Evolutionary conservation across 2,888 invertebrate species (phyloP).

Genomic region (Lypha dubia): DNA sequence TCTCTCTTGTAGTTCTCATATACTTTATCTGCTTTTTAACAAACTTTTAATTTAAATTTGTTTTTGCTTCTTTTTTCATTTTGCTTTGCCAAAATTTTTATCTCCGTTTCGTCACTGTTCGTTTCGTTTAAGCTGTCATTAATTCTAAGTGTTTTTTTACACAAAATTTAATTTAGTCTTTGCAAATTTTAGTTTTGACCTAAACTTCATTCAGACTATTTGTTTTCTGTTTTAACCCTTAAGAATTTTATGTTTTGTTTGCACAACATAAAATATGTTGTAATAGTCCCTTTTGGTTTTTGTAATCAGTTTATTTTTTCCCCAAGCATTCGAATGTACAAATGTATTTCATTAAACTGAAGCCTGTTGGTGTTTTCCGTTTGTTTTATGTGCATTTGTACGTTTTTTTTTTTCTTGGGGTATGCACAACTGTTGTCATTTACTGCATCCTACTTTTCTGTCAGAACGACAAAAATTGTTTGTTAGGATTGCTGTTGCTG

Average conservation of each 20-base stretch:
- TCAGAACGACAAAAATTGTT: neutral
- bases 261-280: neutral
- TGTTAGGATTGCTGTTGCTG: neutral
- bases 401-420: too few species aligned
- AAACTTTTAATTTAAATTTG: neutral
- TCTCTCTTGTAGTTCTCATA: too few species aligned
- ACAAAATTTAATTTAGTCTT: neutral
- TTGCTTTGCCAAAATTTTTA: neutral
- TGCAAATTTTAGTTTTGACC: neutral
- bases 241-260: neutral
- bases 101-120: neutral
- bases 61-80: neutral
- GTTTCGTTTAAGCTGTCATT: neutral
- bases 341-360: conserved; percentile 4
- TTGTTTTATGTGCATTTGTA: neutral
- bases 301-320: neutral
- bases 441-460: neutral
- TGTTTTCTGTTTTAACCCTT: neutral
- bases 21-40: too few species aligned
- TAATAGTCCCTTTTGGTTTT: neutral
- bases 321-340: neutral
- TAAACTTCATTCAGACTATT: neutral
- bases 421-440: neutral
- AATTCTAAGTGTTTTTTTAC: neutral
- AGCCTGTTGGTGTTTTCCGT: neutral